These are phyloP conservation scores for Cremastinae sp. DNA, from an alignment of 2,888 invertebrate species.

Conservation along the genomic window DNA sequence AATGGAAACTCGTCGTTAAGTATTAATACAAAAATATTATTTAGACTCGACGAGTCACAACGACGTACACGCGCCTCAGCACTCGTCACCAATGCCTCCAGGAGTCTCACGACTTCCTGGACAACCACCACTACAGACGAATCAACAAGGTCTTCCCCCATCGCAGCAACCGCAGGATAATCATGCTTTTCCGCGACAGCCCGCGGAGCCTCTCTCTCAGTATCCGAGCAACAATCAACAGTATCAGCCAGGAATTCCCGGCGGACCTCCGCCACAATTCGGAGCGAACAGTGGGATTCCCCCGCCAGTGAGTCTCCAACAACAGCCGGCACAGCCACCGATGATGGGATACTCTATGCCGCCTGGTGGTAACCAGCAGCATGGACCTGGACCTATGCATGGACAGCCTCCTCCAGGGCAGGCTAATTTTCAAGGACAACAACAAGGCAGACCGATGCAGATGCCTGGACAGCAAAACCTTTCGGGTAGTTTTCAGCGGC, in stretches of 20 bases:
- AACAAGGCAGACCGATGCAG: slow-evolving; percentile 37
- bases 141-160: slow-evolving; percentile 50
- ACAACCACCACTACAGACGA: slow-evolving; percentile 36
- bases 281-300: slow-evolving; percentile 52
- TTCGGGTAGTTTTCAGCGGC: slow-evolving; percentile 63
- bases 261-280: slow-evolving; percentile 34
- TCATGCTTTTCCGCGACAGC: slow-evolving; percentile 51
- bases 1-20: no score
- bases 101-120: slow-evolving; percentile 34
- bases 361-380: slow-evolving; percentile 45
- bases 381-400: slow-evolving; percentile 57
- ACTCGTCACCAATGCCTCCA: not conserved
- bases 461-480: slow-evolving; percentile 56
- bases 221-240: slow-evolving; percentile 47
- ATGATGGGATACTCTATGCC: slow-evolving; percentile 37
- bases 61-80: not conserved
- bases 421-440: not conserved
- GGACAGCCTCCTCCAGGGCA: slow-evolving; percentile 44
- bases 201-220: slow-evolving; percentile 44
- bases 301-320: slow-evolving; percentile 40
- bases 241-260: slow-evolving; percentile 57
- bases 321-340: slow-evolving; percentile 22
- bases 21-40: not conserved
- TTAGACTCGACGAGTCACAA: slow-evolving; percentile 21
- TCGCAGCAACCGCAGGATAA: slow-evolving; percentile 43